A percentile compares a stretch with the other conserved stretches of the same genome.
phyloP scores from a whole-genome alignment of 2,888 invertebrate species.

The Ophion ellenae region DNA sequence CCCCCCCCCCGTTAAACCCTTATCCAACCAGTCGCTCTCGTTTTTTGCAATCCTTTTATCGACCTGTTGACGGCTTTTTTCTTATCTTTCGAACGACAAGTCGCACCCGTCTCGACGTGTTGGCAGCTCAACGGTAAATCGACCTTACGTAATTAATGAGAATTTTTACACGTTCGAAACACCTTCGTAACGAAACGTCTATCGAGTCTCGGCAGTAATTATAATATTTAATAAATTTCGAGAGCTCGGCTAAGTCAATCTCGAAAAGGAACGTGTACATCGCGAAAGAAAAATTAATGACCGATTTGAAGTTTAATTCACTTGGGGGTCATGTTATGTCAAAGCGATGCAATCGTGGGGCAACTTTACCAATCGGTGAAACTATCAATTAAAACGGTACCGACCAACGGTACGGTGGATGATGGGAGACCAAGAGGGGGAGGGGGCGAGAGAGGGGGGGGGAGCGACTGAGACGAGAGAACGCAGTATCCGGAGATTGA shows the following conservation, averaged over 20 bases:
- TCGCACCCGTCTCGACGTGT: slow-evolving; percentile 33
- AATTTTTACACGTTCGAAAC: neutral
- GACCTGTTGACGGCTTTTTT: slow-evolving; percentile 29
- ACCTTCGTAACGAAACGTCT: too few species aligned
- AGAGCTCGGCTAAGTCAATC: too few species aligned
- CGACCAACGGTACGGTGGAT: slow-evolving; percentile 38
- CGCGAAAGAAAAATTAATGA: slow-evolving; percentile 15
- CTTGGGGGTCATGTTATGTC: slow-evolving; percentile 10
- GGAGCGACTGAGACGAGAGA: neutral
- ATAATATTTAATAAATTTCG: too few species aligned
- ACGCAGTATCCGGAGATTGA: slow-evolving; percentile 27
- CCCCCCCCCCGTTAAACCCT: neutral
- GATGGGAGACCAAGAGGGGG: neutral
- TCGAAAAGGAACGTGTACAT: neutral
- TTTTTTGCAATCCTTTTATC: slow-evolving; percentile 3
- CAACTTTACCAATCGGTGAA: slow-evolving; percentile 38
- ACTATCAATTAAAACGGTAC: slow-evolving; percentile 61
- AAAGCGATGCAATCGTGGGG: slow-evolving; percentile 13
- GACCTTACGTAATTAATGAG: neutral
- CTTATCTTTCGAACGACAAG: slow-evolving; percentile 11
- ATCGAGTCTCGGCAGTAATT: too few species aligned
- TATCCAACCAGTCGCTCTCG: neutral
- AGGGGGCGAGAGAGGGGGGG: neutral
- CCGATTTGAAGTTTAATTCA: neutral
- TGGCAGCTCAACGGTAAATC: neutral